Evolutionary conservation across 2,113 vertebrate genomes (phyloP).

Genomic region (Syrrhaptes paradoxus): DNA sequence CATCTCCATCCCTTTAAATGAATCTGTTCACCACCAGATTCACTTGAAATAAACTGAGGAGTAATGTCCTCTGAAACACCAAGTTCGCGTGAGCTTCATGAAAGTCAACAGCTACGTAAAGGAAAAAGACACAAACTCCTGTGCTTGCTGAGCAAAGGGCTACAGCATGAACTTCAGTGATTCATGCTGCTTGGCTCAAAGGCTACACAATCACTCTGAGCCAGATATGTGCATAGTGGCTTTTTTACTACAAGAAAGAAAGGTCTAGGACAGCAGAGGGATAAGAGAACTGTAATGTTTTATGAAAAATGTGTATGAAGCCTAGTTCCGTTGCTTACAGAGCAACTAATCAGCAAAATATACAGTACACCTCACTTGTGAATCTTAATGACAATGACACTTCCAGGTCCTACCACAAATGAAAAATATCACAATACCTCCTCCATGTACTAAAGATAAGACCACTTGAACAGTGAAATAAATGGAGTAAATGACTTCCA

Average conservation of each 20-base stretch:
- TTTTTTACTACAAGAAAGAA: background rate
- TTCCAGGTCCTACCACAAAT: background rate
- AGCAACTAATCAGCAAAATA: background rate
- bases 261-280: background rate
- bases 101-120: background rate
- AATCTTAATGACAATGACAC: background rate
- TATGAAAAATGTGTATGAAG: background rate
- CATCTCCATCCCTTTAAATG: background rate
- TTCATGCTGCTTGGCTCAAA: background rate
- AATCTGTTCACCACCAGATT: background rate
- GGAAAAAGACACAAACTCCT: background rate
- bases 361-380: accelerated
- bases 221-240: background rate
- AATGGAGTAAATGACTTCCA: background rate
- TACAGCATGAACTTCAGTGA: background rate
- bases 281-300: background rate
- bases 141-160: background rate
- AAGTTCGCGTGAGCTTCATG: background rate
- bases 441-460: background rate
- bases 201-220: background rate
- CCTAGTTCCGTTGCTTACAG: background rate
- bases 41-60: background rate
- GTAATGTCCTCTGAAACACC: background rate
- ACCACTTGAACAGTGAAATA: background rate
- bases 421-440: background rate